Base-by-base conservation (phyloP, 2,888 invertebrate species). In the Phasia obesa region DNA sequence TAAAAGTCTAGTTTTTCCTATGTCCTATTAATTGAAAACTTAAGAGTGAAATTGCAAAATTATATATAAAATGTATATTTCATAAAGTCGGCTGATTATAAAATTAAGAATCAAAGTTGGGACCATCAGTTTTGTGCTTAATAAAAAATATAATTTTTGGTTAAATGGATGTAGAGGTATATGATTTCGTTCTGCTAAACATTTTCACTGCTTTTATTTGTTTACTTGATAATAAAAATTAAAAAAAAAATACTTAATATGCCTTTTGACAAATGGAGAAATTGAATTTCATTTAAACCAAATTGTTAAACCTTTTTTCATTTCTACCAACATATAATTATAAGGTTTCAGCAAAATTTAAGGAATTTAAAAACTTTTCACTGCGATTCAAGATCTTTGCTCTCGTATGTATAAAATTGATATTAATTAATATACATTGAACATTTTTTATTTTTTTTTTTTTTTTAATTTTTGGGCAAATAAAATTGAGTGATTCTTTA, bases 401-500 rank as follows among this genome's bases (percentile, higher is more conserved):
- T 44, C 2, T 27, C 60, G 3, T 15, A 49, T 74, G 64, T 76
- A 60, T 65, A 81, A 49, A 76, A 65, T 69, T 62, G 25, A 35
- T 77, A 70, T 70, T 82, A 82, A 78, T 74, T 81, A 74, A 74
- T 65, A 53, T 9, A 69, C 47, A 70, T 47, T 21, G 17, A 67
- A 38, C 11, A 21, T 19, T 21, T 2, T 31, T 27, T 15, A 44
- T 42, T 74, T 55, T 53, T 44, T 19, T 23, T 53, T 38, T 11
- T 42, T 67, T 51, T 27, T 42, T 35, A 13, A 53, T 27, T 73
- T 47, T 23, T 11, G 53, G 60, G 19, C 59, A 79, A 79, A 71
- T 59, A 75, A 83, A 83, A 83, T 74, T 75, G 60, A 75, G 78
- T 75, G 79, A 75, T 83, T 83, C 67, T 71, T 79, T 83, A 83